Evolutionary conservation across 2,113 vertebrate species (phyloP), one percentile per base, ranked within the genome.

Genomic region (Sinocyclocheilus rhinocerous): DNA sequence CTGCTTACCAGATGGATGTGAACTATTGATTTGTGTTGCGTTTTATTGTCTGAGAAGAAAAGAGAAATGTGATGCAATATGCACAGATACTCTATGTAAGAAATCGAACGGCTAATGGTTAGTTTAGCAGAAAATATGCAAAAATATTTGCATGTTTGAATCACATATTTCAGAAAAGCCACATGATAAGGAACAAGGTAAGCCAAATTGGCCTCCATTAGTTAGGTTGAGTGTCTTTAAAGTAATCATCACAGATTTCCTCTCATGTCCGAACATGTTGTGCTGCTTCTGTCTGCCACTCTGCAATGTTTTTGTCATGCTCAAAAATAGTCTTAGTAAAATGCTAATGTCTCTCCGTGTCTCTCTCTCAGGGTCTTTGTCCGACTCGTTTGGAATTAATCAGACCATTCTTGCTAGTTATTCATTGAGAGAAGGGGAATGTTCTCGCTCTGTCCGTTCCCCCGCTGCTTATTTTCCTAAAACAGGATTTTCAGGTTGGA

Each of bases 401-500:
- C 52, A 22, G 55, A 79, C 13, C 13, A 12, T 76, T 76, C 3
- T 33, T 83, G 75, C 20, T 39, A 3, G 33, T 63, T 80, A 5
- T 45, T 45, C 39, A 55, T 39, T 61, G 3, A 72, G 22, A 26
- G 79, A 78, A 57, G 36, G 59, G 36, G n/a, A 81, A 81, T 45
- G 79, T 63, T 85, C 36, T 5, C 5, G 36, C 36, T 36, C 36
- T 5, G 5, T 36, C 36, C 5, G 15, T 55, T 48, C 22, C 61
- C 15, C 36, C 75, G 1, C 33, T 80, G 77, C 42, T 82, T 29
- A 36, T 83, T 86, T 82, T 84, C 36, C 81, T 75, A 77, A 91
- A 93, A 93, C 93, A 88, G 90, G 94, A 93, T 90, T 92, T 93
- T 93, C 93, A 84, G 88, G 93, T 95, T 94, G 70, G 72, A 36